These are phyloP conservation scores for Willowsia nigromaculata DNA, from an alignment of 2,888 invertebrate genomes.

Conservation along the genomic window DNA sequence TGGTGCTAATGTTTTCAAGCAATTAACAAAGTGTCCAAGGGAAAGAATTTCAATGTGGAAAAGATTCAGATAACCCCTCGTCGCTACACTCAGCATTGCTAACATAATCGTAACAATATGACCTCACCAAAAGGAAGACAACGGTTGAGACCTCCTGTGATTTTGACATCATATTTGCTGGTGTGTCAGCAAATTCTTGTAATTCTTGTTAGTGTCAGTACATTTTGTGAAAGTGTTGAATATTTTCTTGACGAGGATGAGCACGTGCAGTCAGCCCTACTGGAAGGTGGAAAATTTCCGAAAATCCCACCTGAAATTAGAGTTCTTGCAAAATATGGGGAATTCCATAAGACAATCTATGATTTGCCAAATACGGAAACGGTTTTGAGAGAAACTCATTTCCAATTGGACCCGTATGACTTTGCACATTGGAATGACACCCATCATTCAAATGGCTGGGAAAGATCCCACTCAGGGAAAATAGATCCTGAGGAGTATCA, in stretches of 20 bases:
- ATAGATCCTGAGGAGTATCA: conserved; percentile 61
- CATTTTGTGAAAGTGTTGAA: conserved; percentile 37
- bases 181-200: not conserved
- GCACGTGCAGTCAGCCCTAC: conserved; percentile 14
- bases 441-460: conserved; percentile 67
- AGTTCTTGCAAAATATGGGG: conserved; percentile 70
- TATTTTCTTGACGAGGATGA: conserved; percentile 64
- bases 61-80: not conserved
- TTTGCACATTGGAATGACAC: conserved; percentile 69
- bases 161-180: not conserved
- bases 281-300: conserved; percentile 48
- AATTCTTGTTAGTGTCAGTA: not conserved
- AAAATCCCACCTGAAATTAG: conserved; percentile 68
- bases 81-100: not conserved
- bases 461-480: conserved; percentile 44
- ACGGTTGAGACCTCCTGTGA: not conserved
- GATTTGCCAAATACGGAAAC: conserved; percentile 69
- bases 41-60: not conserved
- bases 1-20: not conserved
- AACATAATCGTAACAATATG: not conserved
- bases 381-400: conserved; percentile 48
- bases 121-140: not conserved
- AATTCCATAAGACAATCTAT: conserved; percentile 64
- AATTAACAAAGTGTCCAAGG: conserved; percentile 17
- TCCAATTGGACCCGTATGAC: conserved; percentile 56